Evolutionary conservation across 53 echinoderm and acorn worm species (phyloP), one percentile per base, ranked within the genome.

Genomic region (Patiria pectinifera): DNA sequence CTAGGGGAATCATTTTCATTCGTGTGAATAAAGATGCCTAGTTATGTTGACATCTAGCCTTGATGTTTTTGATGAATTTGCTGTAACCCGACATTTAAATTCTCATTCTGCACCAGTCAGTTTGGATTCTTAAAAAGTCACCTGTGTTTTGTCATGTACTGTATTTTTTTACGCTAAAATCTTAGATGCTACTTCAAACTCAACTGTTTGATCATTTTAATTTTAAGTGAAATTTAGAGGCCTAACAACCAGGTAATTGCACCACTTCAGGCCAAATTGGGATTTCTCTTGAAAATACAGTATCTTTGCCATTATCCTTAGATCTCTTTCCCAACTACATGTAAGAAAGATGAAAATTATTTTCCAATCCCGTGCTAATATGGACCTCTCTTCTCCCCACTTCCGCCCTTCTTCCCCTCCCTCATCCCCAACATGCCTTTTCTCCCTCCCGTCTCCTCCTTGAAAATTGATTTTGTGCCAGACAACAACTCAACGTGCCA

Each of bases 401-500:
- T 62, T 81, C 69, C 14, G 44, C 35, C 69, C 69, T 14, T 45
- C 69, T 69, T 78, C 58, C 43, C 23, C 58, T 12, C 59, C 76
- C 76, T 18, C 2, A n/a, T 49, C 26, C 72, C 1, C 72, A 35
- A 35, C 35, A 35, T 35, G 35, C 22, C 25, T 69, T 22, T 2
- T 47, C 15, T 76, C 58, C 23, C 24, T 61, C 62, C 46, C 62
- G 6, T 61, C 89, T 62, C 62, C 78, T 62, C 12, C 90, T 43
- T 62, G 77, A n/a, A 53, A 53, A 90, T 90, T 90, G 90, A 90
- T 90, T 90, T 90, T 90, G 23, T 90, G 90, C 66, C 90, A 69
- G 2, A 62, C 48, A 79, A 69, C 80, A 12, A 14, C 90, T 80
- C 35, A 44, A 66, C 11, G 12, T 45, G 72, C 72, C 12, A 22